Base-by-base conservation (phyloP, 2,797 vertebrate genomes). In the Ctenopoma kingsleyae region DNA sequence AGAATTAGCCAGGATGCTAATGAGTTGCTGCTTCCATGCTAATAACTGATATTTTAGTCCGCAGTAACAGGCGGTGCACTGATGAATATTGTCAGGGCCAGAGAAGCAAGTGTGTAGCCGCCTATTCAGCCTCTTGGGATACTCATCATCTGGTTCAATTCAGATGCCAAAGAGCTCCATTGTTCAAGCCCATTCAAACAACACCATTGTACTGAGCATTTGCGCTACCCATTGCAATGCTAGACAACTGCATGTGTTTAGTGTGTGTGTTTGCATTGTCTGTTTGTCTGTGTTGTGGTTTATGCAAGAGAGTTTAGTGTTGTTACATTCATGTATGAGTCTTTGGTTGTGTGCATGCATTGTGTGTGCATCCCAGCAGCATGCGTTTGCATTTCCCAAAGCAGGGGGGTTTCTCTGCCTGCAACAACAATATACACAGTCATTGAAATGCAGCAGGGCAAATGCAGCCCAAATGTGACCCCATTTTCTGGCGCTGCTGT, bases 121-220 rank as follows among this genome's bases (percentile, higher is more conserved):
- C 76, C 88, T 75, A 89, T 92, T 91, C 87, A 90, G 68, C 74
- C 79, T 84, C 71, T 71, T 80, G 86, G 84, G 87, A 89, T 75
- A 80, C 87, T 84, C 87, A 85, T 90, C 90, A 87, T 88, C 85
- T 87, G 87, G 91, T 78, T 84, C 17, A 59, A 82, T 87, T 90
- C 79, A 87, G 76, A 90, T 74, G 82, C 84, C 84, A 90, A 87
- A 90, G 87, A 89, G 87, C 71, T 52, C 78, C 67, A 91, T 93
- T 93, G 92, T 92, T 91, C 89, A 82, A 84, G 71, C 84, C 78
- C 85, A 89, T 92, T 93, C 82, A 91, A 88, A 82, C 82, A 67
- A 68, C 62, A 32, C 85, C 74, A 92, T 91, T 92, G 92, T 93
- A 83, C 88, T 23, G 10, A 72, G 81, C 55, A 74, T 89, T 86